Percentiles rank a stretch among this genome's conserved stretches.
Conservation (phyloP, 2,797 vertebrate species). For the Scyliorhinus canicula region DNA sequence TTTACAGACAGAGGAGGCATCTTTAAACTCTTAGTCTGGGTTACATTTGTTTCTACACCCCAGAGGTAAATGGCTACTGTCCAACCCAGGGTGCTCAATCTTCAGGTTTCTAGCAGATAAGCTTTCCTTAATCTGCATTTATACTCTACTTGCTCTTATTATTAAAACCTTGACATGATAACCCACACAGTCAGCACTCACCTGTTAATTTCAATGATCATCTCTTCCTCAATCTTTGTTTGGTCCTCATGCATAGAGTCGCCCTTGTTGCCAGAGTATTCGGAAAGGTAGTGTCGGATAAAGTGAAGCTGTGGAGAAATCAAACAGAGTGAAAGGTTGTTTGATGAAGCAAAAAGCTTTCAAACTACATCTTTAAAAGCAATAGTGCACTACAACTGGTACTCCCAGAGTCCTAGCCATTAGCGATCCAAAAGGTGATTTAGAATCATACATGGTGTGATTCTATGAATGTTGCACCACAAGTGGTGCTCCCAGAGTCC, state of each 20-base stretch:
- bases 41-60: not conserved
- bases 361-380: not conserved
- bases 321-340: slow-evolving; percentile 14
- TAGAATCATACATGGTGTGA: no score
- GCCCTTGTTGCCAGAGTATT: slow-evolving; percentile 47
- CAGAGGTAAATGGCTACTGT: not conserved
- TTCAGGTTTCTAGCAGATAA: not conserved
- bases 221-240: slow-evolving; percentile 61
- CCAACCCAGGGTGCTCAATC: not conserved
- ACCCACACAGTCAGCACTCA: slow-evolving; percentile 44
- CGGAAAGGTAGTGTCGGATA: slow-evolving; percentile 73
- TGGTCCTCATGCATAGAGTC: slow-evolving; percentile 50
- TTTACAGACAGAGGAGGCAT: not conserved
- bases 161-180: not conserved
- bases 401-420: not conserved
- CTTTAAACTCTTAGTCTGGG: no score
- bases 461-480: no score
- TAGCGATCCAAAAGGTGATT: no score
- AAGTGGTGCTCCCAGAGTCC: not conserved
- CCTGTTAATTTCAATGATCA: slow-evolving; percentile 77
- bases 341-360: not conserved
- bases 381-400: not conserved
- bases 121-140: not conserved
- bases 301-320: slow-evolving; percentile 69
- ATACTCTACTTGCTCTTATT: not conserved